These are phyloP conservation scores for Chrysomallon squamiferum DNA, from an alignment of 1,140 invertebrate species.

Conservation along the genomic window DNA sequence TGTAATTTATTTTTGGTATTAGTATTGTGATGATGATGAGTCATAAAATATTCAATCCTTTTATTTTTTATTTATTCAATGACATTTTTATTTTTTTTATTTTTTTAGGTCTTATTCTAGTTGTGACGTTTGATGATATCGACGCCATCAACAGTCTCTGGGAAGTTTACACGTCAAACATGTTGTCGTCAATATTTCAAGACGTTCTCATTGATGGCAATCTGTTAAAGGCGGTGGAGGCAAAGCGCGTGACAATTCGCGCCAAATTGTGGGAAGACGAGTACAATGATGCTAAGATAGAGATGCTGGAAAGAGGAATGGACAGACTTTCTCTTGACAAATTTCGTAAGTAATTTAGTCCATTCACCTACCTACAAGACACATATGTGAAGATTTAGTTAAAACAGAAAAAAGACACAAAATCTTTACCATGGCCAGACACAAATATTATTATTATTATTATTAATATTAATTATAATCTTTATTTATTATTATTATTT, in stretches of 20 bases:
- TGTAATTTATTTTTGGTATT: no score
- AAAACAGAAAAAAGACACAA: no score
- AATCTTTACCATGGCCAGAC: no score
- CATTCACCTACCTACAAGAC: no score
- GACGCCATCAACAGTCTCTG: constrained; percentile 27
- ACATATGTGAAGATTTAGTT: no score
- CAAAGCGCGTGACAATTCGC: constrained; percentile 29
- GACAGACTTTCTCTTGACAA: constrained; percentile 15
- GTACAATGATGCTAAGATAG: constrained; percentile 32
- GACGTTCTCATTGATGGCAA: constrained; percentile 30
- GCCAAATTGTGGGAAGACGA: constrained; percentile 43
- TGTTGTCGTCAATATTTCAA: constrained; percentile 27
- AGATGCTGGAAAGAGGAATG: constrained; percentile 11
- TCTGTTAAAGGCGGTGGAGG: constrained; percentile 23
- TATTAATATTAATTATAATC: no score
- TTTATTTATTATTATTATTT: no score
- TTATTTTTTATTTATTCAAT: no score
- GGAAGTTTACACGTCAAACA: constrained; percentile 19
- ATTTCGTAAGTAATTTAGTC: constrained; percentile 28
- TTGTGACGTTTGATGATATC: constrained; percentile 30
- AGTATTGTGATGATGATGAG: no score
- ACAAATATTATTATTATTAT: no score
- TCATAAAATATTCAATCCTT: no score
- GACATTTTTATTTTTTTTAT: no score
- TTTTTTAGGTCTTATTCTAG: constrained; percentile 26